Base-by-base conservation (phyloP, 2,797 vertebrate species). In the Cossypha caffra region DNA sequence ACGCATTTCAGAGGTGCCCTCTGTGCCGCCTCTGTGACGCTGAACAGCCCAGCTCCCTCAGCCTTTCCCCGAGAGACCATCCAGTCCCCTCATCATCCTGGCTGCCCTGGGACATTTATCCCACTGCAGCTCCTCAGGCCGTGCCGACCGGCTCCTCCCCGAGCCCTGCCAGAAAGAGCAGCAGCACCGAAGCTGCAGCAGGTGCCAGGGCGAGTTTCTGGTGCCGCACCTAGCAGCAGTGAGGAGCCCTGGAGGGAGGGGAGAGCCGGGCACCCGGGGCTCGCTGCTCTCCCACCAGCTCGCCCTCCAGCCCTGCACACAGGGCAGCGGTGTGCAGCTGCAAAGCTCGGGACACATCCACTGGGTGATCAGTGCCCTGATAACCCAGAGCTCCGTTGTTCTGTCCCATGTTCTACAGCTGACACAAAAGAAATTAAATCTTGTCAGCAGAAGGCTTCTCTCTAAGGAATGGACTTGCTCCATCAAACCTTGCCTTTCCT, bases 81-180 rank as follows among this genome's bases (percentile, higher is more conserved):
- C 59, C 67, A 9, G n/a, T 13, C 13, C 6, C 29, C 16, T 25
- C 33, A 73, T 2, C 37, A 9, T 6, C 38, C n/a, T 31, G 16
- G 38, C 1, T 52, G 52, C 33, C 37, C 33, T 33, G 4, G 38
- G 54, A 6, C 16, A 4, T 16, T 75, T 61, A 11, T 13, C 35
- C 26, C 15, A 1, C 8, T 20, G 51, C 55, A 57, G 8, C 29
- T 52, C 11, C 0, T 6, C 7, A 17, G 26, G 19, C 38, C 16
- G 0, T 16, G 13, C 18, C 28, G 18, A 0, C 5, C 4, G 3
- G 2, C 10, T 8, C 5, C 12, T 17, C 4, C 16, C 9, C 24
- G 13, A 11, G 9, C 40, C 21, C 23, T 31, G 25, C 5, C 19
- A 7, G 13, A 14, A 45, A 4, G 6, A 21, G 3, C 26, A 40